Conservation (phyloP, 2,797 vertebrate species). For the Trachops cirrhosus region DNA sequence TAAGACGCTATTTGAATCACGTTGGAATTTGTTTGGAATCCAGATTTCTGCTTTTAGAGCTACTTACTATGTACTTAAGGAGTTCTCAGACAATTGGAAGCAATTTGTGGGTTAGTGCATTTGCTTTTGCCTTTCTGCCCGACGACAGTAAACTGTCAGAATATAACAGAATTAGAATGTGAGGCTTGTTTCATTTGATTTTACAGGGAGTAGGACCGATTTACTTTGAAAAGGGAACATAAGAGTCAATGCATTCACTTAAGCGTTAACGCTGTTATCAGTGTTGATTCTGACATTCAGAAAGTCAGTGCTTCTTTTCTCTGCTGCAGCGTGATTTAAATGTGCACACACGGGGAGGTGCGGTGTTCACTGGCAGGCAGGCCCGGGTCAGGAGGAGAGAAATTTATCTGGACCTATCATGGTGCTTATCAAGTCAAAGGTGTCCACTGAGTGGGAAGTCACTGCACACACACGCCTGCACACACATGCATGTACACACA, state of each 20-base stretch:
- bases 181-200: slow-evolving; percentile 56
- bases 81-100: slow-evolving; percentile 65
- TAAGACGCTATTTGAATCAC: slow-evolving; percentile 60
- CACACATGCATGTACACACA: too few relatives aligned
- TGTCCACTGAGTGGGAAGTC: not conserved
- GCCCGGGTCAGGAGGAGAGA: not conserved
- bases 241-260: slow-evolving; percentile 50
- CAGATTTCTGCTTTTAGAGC: slow-evolving; percentile 71
- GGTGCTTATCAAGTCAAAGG: not conserved
- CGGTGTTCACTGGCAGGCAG: not conserved
- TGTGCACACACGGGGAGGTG: not conserved
- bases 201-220: slow-evolving; percentile 40
- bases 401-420: not conserved
- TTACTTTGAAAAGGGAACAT: slow-evolving; percentile 54
- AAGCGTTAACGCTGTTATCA: slow-evolving; percentile 1
- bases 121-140: slow-evolving; percentile 71
- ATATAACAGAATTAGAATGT: slow-evolving; percentile 54
- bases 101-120: slow-evolving; percentile 77
- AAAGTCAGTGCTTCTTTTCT: not conserved
- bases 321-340: not conserved
- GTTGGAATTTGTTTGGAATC: slow-evolving; percentile 75
- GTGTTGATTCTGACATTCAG: slow-evolving; percentile 42
- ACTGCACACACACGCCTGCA: not conserved
- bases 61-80: slow-evolving; percentile 68
- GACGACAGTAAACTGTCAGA: slow-evolving; percentile 74